Conservation (phyloP, 92 coral and sea anemone genomes). For the Nematostella vectensis region DNA sequence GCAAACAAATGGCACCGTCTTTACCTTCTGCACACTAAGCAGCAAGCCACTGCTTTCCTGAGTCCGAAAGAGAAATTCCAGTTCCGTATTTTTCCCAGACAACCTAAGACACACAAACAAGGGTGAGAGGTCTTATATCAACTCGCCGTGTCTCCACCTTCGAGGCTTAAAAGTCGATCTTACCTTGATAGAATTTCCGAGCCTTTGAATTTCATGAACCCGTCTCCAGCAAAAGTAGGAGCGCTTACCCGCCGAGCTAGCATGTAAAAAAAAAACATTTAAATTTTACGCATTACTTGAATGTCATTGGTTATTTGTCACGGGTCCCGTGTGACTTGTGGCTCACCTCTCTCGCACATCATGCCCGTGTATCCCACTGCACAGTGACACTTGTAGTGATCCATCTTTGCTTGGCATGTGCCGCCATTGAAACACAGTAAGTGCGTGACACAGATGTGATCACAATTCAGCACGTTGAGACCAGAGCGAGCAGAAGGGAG, state of each 20-base stretch:
- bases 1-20: too few relatives aligned
- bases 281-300: not conserved
- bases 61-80: not conserved
- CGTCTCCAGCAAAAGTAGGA: conserved; percentile 19
- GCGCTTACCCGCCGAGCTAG: conserved; percentile 10
- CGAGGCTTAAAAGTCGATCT: not conserved
- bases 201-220: conserved; percentile 14
- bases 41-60: not conserved
- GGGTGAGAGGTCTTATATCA: not conserved
- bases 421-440: conserved; percentile 24
- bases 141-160: not conserved
- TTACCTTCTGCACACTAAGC: too few relatives aligned
- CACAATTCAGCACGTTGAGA: conserved; percentile 17
- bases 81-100: conserved; percentile 12
- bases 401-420: conserved; percentile 26
- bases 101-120: conserved; percentile 5
- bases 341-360: conserved; percentile 25
- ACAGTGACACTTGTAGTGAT: conserved; percentile 22
- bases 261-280: not conserved
- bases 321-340: not conserved
- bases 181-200: conserved; percentile 24
- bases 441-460: conserved; percentile 32
- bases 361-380: conserved; percentile 24
- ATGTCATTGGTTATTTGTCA: not conserved
- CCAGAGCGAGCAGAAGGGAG: conserved; percentile 27